Percentiles rank a stretch among this genome's conserved stretches.
phyloP scores from a whole-genome alignment of 64 coral and sea anemone genomes.

The Astreopora myriophthalma region DNA sequence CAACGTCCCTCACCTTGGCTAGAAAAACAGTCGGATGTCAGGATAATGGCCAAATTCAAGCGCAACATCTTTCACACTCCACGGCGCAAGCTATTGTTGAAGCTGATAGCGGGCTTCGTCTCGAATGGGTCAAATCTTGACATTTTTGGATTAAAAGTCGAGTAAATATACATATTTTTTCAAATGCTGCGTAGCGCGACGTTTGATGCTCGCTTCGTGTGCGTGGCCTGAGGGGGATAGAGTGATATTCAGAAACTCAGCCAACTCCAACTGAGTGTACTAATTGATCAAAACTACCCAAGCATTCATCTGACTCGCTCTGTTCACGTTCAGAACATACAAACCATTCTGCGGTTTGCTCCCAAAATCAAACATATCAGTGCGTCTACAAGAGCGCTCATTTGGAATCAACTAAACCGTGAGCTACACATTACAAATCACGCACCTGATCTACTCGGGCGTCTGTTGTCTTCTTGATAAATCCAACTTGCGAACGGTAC shows the following conservation, averaged over 20 bases:
- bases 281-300: conserved; percentile 78
- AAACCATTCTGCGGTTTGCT: conserved; percentile 39
- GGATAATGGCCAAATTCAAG: conserved; percentile 48
- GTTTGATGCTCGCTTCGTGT: conserved; percentile 15
- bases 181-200: background rate
- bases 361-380: conserved; percentile 33
- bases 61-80: conserved; percentile 68
- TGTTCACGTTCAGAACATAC: conserved; percentile 3
- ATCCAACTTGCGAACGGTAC: conserved; percentile 91
- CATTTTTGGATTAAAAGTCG: conserved; percentile 4
- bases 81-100: conserved; percentile 36
- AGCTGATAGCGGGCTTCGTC: background rate
- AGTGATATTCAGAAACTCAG: background rate
- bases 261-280: conserved; percentile 40
- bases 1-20: conserved; percentile 70
- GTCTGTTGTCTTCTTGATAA: conserved; percentile 84
- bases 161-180: background rate
- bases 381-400: conserved; percentile 17
- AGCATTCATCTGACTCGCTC: conserved; percentile 5
- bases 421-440: background rate
- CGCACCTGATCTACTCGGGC: conserved; percentile 86
- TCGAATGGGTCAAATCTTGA: background rate
- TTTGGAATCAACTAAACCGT: background rate
- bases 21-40: conserved; percentile 77
- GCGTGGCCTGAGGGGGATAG: conserved; percentile 34